Percentiles rank a stretch among this genome's conserved stretches.
Evolutionary conservation across 2,888 invertebrate genomes (phyloP).

Genomic region (Orthonevra nobilis): DNA sequence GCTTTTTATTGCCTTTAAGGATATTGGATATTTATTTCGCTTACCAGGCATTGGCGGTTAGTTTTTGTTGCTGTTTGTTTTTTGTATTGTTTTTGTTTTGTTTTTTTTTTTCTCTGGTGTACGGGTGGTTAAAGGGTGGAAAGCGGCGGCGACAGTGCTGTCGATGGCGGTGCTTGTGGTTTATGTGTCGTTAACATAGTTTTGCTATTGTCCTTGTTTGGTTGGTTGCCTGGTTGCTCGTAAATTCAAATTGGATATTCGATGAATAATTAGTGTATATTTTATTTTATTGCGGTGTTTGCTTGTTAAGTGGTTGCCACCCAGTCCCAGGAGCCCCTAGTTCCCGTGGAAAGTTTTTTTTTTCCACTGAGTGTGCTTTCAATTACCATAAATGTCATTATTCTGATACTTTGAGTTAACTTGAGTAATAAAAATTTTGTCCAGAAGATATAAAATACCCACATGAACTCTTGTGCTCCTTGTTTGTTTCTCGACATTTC

Average conservation of each 20-base stretch:
- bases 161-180: conserved; percentile 33
- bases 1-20: conserved; percentile 59
- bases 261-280: conserved; percentile 56
- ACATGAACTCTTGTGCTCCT: neutral
- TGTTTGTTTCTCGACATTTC: no score
- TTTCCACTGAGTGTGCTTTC: neutral
- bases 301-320: conserved; percentile 14
- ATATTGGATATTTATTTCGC: conserved; percentile 50
- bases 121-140: neutral
- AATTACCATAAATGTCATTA: neutral
- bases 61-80: no score
- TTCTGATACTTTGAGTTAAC: conserved; percentile 10
- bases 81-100: conserved; percentile 5
- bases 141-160: conserved; percentile 37
- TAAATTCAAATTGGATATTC: conserved; percentile 47
- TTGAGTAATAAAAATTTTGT: conserved; percentile 9
- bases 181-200: conserved; percentile 57
- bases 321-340: neutral
- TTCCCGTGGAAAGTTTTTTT: neutral
- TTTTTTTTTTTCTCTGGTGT: neutral
- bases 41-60: conserved; percentile 28
- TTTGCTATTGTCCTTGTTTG: conserved; percentile 38
- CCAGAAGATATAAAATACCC: conserved; percentile 4
- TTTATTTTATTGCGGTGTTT: conserved; percentile 47
- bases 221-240: conserved; percentile 36